Evolutionary conservation across 2,113 vertebrate genomes (phyloP).

Genomic region (Caranx ignobilis): DNA sequence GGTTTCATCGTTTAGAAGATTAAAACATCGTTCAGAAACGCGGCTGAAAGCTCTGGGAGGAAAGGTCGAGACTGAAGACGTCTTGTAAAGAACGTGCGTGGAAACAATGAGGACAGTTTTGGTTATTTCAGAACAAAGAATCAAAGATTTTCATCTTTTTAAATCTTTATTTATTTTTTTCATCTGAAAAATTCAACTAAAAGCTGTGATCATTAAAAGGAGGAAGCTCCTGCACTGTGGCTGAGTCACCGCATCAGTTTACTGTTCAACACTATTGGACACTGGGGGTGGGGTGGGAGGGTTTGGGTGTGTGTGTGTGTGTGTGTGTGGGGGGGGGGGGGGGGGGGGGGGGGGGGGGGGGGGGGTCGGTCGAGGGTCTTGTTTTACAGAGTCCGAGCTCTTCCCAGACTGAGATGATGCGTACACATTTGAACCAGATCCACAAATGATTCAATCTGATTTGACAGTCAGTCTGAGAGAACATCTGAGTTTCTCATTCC

Average conservation of each 20-base stretch:
- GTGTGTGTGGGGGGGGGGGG: neutral
- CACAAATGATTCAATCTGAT: constrained; percentile 70
- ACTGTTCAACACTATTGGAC: constrained; percentile 3
- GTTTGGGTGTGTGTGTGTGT: too few species aligned
- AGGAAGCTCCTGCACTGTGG: neutral
- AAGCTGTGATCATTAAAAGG: too few species aligned
- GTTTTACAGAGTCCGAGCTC: constrained; percentile 38
- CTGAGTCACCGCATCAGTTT: constrained; percentile 24
- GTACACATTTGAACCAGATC: constrained; percentile 53
- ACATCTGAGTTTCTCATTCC: constrained; percentile 69
- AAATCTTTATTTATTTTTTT: too few species aligned
- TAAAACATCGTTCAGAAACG: too few species aligned
- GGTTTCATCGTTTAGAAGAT: too few species aligned
- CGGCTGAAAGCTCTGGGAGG: too few species aligned
- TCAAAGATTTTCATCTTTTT: too few species aligned
- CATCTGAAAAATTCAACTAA: too few species aligned
- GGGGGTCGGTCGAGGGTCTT: constrained; percentile 10
- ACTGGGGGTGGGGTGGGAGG: neutral
- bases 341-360: neutral
- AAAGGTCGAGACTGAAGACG: too few species aligned
- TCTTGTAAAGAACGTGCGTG: too few species aligned
- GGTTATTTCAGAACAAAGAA: too few species aligned
- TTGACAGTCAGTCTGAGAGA: constrained; percentile 53
- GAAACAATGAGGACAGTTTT: too few species aligned
- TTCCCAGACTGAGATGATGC: constrained; percentile 48